Conservation (phyloP, 1,140 invertebrate genomes). For the Mya arenaria region DNA sequence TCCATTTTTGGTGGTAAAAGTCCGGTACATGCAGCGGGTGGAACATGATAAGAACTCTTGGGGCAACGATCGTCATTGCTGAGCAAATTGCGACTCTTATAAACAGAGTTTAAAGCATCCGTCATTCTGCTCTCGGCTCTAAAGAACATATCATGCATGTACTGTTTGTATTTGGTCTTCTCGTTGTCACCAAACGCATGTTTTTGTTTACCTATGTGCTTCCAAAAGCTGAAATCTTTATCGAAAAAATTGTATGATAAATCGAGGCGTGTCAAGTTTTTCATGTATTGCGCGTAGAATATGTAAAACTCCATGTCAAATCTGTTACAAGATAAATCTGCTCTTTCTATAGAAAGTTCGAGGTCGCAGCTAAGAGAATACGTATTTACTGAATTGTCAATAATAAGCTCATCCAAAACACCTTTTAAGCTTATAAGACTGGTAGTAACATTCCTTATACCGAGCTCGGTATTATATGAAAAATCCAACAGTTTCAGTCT, state of each 20-base stretch:
- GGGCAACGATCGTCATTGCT: neutral
- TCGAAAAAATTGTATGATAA: neutral
- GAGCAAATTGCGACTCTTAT: neutral
- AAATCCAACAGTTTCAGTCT: too few relatives aligned
- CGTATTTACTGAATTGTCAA: too few relatives aligned
- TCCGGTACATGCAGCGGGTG: neutral
- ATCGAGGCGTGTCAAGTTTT: conserved; percentile 3
- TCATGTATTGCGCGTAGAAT: neutral
- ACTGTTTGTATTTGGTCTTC: neutral
- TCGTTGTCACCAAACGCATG: neutral
- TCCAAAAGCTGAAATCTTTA: neutral
- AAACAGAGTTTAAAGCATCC: neutral
- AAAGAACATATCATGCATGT: neutral
- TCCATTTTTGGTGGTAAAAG: conserved; percentile 15
- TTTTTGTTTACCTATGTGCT: neutral
- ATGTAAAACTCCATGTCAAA: conserved; percentile 1
- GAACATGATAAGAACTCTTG: neutral
- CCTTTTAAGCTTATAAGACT: too few relatives aligned
- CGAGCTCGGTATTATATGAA: too few relatives aligned
- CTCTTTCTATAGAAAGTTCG: too few relatives aligned
- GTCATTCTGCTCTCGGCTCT: neutral
- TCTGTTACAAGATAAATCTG: too few relatives aligned
- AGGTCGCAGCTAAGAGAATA: too few relatives aligned
- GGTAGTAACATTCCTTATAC: too few relatives aligned
- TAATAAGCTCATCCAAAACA: too few relatives aligned